These are phyloP conservation scores for Carlito syrichta DNA, from an alignment of 2,113 vertebrate species.

Conservation along the genomic window DNA sequence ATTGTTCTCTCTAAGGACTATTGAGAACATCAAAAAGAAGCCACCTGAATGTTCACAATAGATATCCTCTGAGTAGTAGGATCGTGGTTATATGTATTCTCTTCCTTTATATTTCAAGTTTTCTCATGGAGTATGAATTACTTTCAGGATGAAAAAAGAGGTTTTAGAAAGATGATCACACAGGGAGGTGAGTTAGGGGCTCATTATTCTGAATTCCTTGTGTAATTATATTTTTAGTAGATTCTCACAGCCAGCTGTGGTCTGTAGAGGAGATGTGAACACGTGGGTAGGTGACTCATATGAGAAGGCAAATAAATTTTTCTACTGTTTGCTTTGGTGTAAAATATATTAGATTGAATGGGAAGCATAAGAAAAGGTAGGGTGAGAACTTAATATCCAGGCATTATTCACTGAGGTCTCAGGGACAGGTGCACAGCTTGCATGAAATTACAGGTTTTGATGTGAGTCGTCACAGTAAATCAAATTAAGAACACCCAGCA, in stretches of 20 bases:
- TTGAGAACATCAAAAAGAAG: neutral
- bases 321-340: neutral
- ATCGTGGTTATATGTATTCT: fast-evolving
- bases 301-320: neutral
- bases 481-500: neutral
- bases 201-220: neutral
- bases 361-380: neutral
- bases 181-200: neutral
- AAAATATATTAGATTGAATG: neutral
- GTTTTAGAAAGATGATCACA: neutral
- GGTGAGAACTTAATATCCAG: fast-evolving
- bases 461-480: neutral
- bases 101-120: neutral
- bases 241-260: neutral
- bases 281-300: fast-evolving
- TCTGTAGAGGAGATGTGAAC: neutral
- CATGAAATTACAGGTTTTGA: neutral
- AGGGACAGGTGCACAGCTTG: neutral
- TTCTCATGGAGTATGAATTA: neutral
- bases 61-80: neutral
- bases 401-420: fast-evolving
- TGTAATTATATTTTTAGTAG: neutral
- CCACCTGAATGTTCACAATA: neutral
- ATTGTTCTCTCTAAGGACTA: neutral
- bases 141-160: neutral